Evolutionary conservation across 2,113 vertebrate genomes (phyloP).

Genomic region (Onychorhynchus coronatus): DNA sequence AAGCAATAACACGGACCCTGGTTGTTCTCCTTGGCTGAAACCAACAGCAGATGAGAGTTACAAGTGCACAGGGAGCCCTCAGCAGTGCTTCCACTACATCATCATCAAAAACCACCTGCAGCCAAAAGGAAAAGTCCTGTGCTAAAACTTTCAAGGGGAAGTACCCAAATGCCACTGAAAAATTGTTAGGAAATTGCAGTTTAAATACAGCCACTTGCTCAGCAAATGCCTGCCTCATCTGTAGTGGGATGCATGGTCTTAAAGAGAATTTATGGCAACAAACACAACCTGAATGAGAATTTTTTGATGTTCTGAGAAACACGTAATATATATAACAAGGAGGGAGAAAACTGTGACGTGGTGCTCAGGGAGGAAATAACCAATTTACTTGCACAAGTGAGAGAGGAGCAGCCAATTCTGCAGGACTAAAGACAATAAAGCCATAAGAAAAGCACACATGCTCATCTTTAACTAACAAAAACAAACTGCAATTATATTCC

Average conservation of each 20-base stretch:
- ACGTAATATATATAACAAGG: neutral
- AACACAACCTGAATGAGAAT: neutral
- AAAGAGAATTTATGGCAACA: neutral
- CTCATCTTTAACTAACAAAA: constrained; percentile 50
- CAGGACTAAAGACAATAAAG: neutral
- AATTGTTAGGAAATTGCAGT: neutral
- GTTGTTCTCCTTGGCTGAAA: neutral
- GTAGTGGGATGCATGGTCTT: neutral
- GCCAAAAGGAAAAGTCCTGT: neutral
- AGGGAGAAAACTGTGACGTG: neutral
- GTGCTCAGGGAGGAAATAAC: neutral
- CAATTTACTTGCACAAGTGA: neutral
- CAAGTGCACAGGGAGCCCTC: neutral
- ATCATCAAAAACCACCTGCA: neutral
- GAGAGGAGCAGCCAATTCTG: neutral
- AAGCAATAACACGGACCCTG: neutral
- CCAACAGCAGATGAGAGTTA: neutral
- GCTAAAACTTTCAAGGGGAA: neutral
- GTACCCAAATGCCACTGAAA: neutral
- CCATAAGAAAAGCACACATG: constrained; percentile 13
- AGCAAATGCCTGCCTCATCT: neutral
- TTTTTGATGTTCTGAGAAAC: neutral
- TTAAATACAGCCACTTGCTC: neutral
- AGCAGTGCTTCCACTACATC: neutral
- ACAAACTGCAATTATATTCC: constrained; percentile 48